Evolutionary conservation across 1,140 invertebrate genomes (phyloP).

Genomic region (Trichonephila clavipes): DNA sequence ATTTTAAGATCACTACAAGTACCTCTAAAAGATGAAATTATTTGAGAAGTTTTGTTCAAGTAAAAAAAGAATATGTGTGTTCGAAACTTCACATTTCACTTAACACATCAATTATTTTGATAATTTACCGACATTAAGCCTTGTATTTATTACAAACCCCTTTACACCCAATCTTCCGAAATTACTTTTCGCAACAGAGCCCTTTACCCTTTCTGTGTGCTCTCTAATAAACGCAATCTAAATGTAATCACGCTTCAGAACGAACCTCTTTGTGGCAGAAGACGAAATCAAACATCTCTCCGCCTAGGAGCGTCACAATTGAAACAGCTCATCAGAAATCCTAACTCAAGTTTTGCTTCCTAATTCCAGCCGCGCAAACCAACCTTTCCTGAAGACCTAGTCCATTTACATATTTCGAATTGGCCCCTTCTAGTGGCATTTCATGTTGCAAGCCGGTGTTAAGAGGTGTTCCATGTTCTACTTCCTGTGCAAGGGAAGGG

Average conservation of each 20-base stretch:
- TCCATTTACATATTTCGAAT: conserved; percentile 38
- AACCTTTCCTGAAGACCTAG: not conserved
- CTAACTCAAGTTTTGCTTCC: conserved; percentile 45
- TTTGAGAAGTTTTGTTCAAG: too few relatives aligned
- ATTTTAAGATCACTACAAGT: too few relatives aligned
- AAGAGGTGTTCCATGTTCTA: conserved; percentile 49
- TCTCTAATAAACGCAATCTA: not conserved
- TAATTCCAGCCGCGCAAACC: not conserved
- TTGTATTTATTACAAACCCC: not conserved
- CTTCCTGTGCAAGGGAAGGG: conserved; percentile 1
- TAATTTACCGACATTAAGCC: too few relatives aligned
- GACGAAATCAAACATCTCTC: not conserved
- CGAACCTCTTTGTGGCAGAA: not conserved
- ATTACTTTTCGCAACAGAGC: not conserved
- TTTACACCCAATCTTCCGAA: not conserved
- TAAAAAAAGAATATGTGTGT: too few relatives aligned
- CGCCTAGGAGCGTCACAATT: not conserved
- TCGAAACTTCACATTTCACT: too few relatives aligned
- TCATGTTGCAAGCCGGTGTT: not conserved
- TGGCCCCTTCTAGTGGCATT: conserved; percentile 28
- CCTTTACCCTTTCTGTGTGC: not conserved
- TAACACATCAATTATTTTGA: too few relatives aligned
- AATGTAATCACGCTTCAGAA: conserved; percentile 2
- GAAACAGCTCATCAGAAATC: not conserved
- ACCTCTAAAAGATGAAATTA: too few relatives aligned